These are phyloP conservation scores for Caranx ignobilis DNA, from an alignment of 2,113 vertebrate genomes.

Conservation along the genomic window DNA sequence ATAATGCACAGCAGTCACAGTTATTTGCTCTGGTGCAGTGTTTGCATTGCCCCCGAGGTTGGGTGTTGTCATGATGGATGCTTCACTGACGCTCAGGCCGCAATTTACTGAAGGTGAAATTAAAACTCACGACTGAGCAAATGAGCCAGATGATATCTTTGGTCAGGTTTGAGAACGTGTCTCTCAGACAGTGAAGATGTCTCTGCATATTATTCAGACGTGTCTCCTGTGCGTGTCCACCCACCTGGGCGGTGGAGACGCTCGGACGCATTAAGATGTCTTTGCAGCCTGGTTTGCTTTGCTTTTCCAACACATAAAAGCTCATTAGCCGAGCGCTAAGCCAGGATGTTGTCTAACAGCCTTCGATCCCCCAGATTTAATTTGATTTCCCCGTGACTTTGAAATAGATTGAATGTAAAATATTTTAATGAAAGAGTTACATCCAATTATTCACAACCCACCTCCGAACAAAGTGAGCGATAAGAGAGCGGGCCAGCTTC, in stretches of 20 bases:
- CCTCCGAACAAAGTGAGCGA: slow-evolving; percentile 28
- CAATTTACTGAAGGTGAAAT: slow-evolving; percentile 32
- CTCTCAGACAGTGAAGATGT: not conserved
- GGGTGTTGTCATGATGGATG: slow-evolving; percentile 3
- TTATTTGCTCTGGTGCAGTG: slow-evolving; percentile 20
- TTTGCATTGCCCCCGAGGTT: slow-evolving; percentile 31
- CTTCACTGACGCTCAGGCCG: slow-evolving; percentile 6
- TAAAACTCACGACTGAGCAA: slow-evolving; percentile 52
- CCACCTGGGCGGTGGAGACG: not conserved
- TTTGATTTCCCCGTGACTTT: slow-evolving; percentile 54
- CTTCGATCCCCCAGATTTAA: slow-evolving; percentile 18
- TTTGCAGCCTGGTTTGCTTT: slow-evolving; percentile 8
- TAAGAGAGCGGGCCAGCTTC: slow-evolving; percentile 11
- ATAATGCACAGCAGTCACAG: slow-evolving; percentile 1
- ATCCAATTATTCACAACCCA: slow-evolving; percentile 45
- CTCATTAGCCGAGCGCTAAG: slow-evolving; percentile 32
- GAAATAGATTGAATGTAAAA: slow-evolving; percentile 61
- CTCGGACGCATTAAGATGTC: slow-evolving; percentile 14
- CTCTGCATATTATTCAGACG: not conserved
- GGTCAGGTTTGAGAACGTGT: slow-evolving; percentile 8
- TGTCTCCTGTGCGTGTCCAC: not conserved
- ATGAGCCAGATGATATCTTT: slow-evolving; percentile 53
- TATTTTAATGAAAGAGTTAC: slow-evolving; percentile 55
- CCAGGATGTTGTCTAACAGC: slow-evolving; percentile 39
- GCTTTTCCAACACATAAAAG: not conserved